A percentile compares a stretch with the other conserved stretches of the same genome.
phyloP scores from a whole-genome alignment of 2,888 invertebrate genomes.

The Incurvaria masculella region DNA sequence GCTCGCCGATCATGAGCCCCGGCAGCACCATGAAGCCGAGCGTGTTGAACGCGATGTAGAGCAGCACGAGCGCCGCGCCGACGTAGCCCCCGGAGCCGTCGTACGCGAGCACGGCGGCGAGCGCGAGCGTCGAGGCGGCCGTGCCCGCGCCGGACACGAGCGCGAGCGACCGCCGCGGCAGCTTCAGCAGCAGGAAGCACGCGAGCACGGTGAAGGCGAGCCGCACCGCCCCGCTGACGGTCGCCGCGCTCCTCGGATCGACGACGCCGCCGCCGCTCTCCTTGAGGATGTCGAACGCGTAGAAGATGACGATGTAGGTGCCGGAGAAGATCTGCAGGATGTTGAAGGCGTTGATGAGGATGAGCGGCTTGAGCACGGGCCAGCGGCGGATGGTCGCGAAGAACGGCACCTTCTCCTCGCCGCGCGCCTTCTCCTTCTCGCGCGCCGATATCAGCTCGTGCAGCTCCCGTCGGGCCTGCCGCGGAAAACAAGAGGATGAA shows the following conservation, averaged over 20 bases:
- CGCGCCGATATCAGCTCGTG: conserved; percentile 60
- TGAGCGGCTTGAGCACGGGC: conserved; percentile 66
- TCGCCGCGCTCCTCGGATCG: conserved; percentile 59
- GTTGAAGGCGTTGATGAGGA: conserved; percentile 71
- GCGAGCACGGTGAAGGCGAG: conserved; percentile 63
- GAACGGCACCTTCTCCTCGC: conserved; percentile 47
- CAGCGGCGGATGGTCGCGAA: conserved; percentile 52
- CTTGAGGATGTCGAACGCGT: conserved; percentile 70
- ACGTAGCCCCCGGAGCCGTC: conserved; percentile 26
- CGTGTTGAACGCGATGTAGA: conserved; percentile 72
- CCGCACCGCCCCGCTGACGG: conserved; percentile 65
- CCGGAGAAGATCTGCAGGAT: conserved; percentile 71
- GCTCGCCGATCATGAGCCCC: conserved; percentile 71
- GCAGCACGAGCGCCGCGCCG: conserved; percentile 47
- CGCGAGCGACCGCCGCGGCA: conserved; percentile 64
- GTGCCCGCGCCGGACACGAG: conserved; percentile 67
- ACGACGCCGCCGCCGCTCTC: conserved; percentile 49
- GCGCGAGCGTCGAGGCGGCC: conserved; percentile 58
- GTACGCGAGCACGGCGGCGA: conserved; percentile 38
- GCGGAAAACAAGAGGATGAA: too few relatives aligned
- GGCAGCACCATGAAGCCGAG: conserved; percentile 71
- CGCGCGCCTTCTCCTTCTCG: conserved; percentile 53
- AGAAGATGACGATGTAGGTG: conserved; percentile 75
- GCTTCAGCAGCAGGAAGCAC: conserved; percentile 60
- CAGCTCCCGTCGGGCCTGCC: conserved; percentile 59